Base-by-base conservation (phyloP, 2,113 vertebrate genomes). In the Aptenodytes forsteri region DNA sequence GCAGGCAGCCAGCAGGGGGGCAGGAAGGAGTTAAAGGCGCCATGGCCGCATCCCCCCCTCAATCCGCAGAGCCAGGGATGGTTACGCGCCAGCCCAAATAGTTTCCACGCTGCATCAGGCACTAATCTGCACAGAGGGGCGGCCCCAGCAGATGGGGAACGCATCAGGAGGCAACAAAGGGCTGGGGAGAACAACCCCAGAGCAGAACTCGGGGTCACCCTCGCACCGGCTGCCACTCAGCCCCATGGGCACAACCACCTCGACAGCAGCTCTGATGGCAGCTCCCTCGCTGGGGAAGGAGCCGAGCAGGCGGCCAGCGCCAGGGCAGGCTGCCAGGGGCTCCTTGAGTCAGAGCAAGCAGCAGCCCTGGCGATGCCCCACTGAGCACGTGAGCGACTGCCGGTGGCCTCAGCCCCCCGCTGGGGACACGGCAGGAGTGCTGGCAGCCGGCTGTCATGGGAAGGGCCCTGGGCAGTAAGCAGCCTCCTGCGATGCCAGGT, bases 31-130 rank as follows among this genome's bases (percentile, higher is more conserved):
- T 97, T 97, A 97, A 97, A 84, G 44, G 22, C 9, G 0, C 65
- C 47, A 10, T 1, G 44, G 55, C 80, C 23, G 2, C 7, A 0
- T 83, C 73, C 70, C 58, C 81, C 38, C 34, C 55, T 38, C 69
- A 50, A 13, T 49, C 72, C 1, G 3, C 90, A 34, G 70, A 90
- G 95, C 72, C 83, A 26, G 75, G 54, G 76, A 38, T 16, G 61
- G 50, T 62, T 81, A 46, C 34, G 9, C 11, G 59, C 79, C 83
- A 95, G 83, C 95, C 80, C 92, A 89, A 95, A 97, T 97, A 97
- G 90, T 97, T 97, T 97, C 97, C 97, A 95, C 3, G 32, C 94
- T 97, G 92, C 97, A 97, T 97, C 96, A 97, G 92, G 69, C 72
- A 1, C 92, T 89, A 88, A 92, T 92, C 86, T 40, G 3, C 30